Evolutionary conservation across 1,140 invertebrate species (phyloP).

Genomic region (Scaptodrosophila lebanonensis): DNA sequence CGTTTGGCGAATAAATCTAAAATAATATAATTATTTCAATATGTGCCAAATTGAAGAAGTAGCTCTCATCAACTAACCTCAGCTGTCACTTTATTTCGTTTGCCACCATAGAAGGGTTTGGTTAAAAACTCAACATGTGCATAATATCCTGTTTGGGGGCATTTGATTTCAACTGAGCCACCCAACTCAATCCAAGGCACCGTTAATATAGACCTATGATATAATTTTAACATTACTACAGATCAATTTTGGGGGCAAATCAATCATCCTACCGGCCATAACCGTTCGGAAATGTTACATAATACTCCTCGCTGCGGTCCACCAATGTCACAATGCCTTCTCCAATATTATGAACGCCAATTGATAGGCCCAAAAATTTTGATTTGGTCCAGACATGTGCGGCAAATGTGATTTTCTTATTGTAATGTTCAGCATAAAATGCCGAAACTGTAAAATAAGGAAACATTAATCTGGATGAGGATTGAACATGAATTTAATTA

Average conservation of each 20-base stretch:
- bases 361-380: constrained; percentile 96
- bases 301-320: constrained; percentile 93
- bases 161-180: constrained; percentile 91
- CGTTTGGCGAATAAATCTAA: constrained; percentile 82
- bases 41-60: constrained; percentile 18
- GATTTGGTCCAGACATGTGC: constrained; percentile 99
- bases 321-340: constrained; percentile 89
- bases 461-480: background rate
- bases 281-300: constrained; percentile 96
- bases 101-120: constrained; percentile 98
- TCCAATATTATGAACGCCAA: constrained; percentile 93
- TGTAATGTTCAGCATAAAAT: constrained; percentile 96
- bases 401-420: constrained; percentile 93
- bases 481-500: background rate
- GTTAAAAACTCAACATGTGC: constrained; percentile 95
- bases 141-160: constrained; percentile 92
- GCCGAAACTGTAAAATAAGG: constrained; percentile 86
- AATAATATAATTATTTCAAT: background rate
- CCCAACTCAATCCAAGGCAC: constrained; percentile 98
- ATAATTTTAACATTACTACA: background rate
- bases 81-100: constrained; percentile 92
- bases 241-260: background rate
- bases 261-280: constrained; percentile 87
- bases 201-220: constrained; percentile 91
- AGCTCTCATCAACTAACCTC: constrained; percentile 80